These are phyloP conservation scores for Scolopax bukidnonensis DNA, from an alignment of 2,797 vertebrate species.

Conservation along the genomic window DNA sequence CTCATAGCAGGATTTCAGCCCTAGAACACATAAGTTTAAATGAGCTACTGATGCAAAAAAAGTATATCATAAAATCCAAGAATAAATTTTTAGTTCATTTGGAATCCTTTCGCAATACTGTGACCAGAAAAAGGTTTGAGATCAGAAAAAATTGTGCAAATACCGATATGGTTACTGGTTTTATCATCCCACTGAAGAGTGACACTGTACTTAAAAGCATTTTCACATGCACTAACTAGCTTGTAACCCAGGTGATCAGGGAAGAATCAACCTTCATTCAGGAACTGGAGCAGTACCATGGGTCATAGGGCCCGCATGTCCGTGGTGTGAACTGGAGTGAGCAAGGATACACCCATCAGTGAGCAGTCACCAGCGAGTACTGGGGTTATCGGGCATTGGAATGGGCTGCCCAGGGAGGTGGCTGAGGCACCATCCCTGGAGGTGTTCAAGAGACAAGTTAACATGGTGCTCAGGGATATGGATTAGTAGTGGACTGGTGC, in stretches of 20 bases:
- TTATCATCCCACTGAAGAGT: not conserved
- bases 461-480: no score
- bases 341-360: accelerated
- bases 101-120: not conserved
- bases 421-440: no score
- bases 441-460: no score
- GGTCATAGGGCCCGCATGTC: not conserved
- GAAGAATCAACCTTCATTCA: not conserved
- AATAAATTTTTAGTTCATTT: not conserved
- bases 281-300: not conserved
- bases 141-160: not conserved
- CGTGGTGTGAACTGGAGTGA: not conserved
- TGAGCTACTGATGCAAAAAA: not conserved
- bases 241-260: not conserved
- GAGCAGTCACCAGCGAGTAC: accelerated
- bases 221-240: not conserved
- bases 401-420: no score
- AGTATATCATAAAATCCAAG: not conserved
- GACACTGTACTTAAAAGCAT: not conserved
- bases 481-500: no score
- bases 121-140: not conserved
- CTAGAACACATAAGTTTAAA: not conserved
- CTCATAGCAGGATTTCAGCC: not conserved
- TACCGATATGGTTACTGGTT: not conserved
- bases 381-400: no score